Percentiles rank a stretch among this genome's conserved stretches.
Conservation (phyloP, 2,888 invertebrate genomes). For the Lasioglossum marginatum region DNA sequence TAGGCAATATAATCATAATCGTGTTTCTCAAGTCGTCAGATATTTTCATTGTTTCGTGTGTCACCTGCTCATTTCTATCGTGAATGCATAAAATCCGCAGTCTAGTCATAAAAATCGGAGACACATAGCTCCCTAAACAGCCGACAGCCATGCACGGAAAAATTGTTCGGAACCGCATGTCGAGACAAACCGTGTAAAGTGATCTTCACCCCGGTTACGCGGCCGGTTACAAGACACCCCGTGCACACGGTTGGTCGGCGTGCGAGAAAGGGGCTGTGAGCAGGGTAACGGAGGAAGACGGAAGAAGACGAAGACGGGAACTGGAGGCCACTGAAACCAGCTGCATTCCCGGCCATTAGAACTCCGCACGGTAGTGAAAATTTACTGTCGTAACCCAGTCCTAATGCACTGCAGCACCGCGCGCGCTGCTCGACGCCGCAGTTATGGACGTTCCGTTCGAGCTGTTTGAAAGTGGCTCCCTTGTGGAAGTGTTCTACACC, state of each 20-base stretch:
- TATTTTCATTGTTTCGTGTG: no score
- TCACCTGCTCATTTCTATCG: no score
- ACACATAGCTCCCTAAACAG: no score
- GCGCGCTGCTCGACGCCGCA: conserved; percentile 70
- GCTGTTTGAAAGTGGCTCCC: conserved; percentile 55
- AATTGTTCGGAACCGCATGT: neutral
- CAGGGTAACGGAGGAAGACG: conserved; percentile 27
- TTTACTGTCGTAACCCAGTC: conserved; percentile 84
- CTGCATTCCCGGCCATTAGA: conserved; percentile 84
- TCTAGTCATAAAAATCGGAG: no score
- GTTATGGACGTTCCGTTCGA: conserved; percentile 80
- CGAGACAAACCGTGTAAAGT: neutral
- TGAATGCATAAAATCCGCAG: no score
- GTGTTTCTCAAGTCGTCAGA: no score
- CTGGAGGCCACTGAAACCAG: conserved; percentile 82
- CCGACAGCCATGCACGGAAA: no score
- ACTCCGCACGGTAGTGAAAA: conserved; percentile 84
- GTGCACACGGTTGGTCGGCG: neutral
- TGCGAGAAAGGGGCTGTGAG: conserved; percentile 31
- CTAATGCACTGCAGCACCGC: conserved; percentile 81
- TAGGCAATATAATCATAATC: no score
- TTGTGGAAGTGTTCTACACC: conserved; percentile 17
- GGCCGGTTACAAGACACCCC: conserved; percentile 16
- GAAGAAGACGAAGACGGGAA: conserved; percentile 65
- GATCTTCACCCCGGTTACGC: conserved; percentile 9